These are phyloP conservation scores for Zoanthus solanderi DNA, from an alignment of 92 coral and sea anemone genomes.

Conservation along the genomic window DNA sequence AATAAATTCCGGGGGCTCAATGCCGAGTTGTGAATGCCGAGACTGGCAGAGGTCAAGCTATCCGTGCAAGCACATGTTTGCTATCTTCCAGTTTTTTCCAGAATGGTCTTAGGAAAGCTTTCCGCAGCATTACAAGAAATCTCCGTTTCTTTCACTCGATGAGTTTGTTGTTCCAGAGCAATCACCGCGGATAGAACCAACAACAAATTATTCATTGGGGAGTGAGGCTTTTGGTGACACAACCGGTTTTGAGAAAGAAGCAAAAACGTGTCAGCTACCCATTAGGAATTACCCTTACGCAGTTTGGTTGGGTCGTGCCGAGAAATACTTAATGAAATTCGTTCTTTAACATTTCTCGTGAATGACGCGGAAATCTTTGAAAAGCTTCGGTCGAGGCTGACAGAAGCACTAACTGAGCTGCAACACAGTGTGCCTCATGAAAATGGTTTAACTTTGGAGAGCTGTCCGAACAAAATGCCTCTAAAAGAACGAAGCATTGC, in stretches of 20 bases:
- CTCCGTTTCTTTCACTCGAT: background rate
- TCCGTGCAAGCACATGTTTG: slow-evolving; percentile 6
- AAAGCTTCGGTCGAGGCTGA: background rate
- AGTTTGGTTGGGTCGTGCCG: slow-evolving; percentile 13
- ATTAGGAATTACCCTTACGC: background rate
- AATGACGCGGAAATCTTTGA: background rate
- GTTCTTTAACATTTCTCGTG: slow-evolving; percentile 10
- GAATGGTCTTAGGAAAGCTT: slow-evolving; percentile 9
- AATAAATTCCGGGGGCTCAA: slow-evolving; percentile 1
- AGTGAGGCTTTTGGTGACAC: background rate
- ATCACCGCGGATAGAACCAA: background rate
- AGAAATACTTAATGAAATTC: background rate
- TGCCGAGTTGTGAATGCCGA: slow-evolving; percentile 11
- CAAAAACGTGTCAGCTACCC: background rate
- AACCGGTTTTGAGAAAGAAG: background rate
- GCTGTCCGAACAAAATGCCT: background rate
- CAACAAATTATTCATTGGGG: background rate
- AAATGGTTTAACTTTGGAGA: background rate
- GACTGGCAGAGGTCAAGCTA: slow-evolving; percentile 20
- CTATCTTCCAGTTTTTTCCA: background rate
- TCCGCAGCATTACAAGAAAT: background rate
- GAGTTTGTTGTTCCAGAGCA: background rate
- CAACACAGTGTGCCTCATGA: background rate
- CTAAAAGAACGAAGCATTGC: slow-evolving; percentile 1
- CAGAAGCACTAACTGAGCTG: slow-evolving; percentile 15